Base-by-base conservation (phyloP, 2,888 invertebrate species). In the Lepidocyrtinus sp. region DNA sequence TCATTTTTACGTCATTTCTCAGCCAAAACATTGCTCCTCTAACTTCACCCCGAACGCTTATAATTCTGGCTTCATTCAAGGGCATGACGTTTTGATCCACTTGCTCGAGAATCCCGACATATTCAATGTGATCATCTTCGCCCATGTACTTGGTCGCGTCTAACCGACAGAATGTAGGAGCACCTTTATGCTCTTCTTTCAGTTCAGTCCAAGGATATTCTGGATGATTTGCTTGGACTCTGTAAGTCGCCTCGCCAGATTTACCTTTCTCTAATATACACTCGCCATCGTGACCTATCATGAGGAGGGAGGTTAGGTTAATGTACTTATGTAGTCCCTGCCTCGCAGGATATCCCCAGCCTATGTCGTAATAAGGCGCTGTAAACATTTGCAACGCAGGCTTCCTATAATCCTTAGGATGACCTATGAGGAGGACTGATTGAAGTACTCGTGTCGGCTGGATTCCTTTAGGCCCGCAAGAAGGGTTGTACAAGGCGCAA, bases 291-390 rank as follows among this genome's bases (percentile, higher is more conserved):
- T 19, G 7, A 5, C 24, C 24, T 7, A 64, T 17, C 26, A 64
- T 26, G n/a, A 64, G 25, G 27, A 64, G 64, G 27, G 64, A 64
- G 3, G 64, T 64, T 7, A 64, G 64, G 27, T 64, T 64, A 19
- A 64, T 24, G 19, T 64, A 64, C n/a, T n/a, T n/a, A n/a, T n/a
- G n/a, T n/a, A n/a, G 22, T 19, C 24, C 7, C 7, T 62, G 7
- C 22, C 3, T 9, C 21, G 7, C 12, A n/a, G 19, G 3, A 3
- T 9, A 7, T 1, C 5, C 27, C 7, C 5, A 2, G 2, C 26
- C 26, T 7, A 12, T 5, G 27, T 64, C 64, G 12, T 26, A 26
- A 24, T 64, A 27, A 2, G 64, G 64, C 25, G 64, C 64, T 2
- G 27, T 27, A 17, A 64, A 64, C 26, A 64, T 27, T 64, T 64